These are phyloP conservation scores for Alaudala cheleensis DNA, from an alignment of 2,113 vertebrate genomes.

Conservation along the genomic window DNA sequence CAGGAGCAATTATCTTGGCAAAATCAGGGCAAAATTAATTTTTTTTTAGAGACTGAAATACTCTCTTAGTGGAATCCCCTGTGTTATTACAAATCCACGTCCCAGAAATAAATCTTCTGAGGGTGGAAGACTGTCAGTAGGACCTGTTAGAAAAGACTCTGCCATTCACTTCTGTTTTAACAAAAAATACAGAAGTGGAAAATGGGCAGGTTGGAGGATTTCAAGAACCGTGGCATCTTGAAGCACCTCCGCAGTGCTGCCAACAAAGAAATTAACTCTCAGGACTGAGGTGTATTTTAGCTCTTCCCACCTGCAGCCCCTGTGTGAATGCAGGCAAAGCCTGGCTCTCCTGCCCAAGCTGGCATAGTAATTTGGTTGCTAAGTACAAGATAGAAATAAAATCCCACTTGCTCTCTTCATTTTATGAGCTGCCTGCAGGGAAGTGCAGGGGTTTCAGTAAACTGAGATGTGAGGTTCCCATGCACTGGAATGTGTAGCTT, in stretches of 20 bases:
- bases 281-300: neutral
- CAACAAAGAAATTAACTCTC: fast-evolving
- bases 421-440: neutral
- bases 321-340: neutral
- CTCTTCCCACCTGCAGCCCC: neutral
- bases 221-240: neutral
- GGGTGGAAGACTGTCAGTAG: neutral
- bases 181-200: neutral
- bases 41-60: neutral
- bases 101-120: neutral
- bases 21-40: neutral
- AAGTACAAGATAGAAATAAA: neutral
- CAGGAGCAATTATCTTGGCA: neutral
- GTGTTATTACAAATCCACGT: neutral
- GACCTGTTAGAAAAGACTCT: neutral
- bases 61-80: neutral
- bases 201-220: neutral
- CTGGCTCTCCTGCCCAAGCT: neutral
- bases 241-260: neutral
- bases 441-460: neutral
- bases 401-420: neutral
- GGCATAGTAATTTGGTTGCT: neutral
- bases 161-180: neutral
- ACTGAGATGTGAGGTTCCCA: neutral
- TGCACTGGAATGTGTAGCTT: neutral